phyloP scores from a whole-genome alignment of 2,113 vertebrate genomes.

The Sinocyclocheilus grahami region DNA sequence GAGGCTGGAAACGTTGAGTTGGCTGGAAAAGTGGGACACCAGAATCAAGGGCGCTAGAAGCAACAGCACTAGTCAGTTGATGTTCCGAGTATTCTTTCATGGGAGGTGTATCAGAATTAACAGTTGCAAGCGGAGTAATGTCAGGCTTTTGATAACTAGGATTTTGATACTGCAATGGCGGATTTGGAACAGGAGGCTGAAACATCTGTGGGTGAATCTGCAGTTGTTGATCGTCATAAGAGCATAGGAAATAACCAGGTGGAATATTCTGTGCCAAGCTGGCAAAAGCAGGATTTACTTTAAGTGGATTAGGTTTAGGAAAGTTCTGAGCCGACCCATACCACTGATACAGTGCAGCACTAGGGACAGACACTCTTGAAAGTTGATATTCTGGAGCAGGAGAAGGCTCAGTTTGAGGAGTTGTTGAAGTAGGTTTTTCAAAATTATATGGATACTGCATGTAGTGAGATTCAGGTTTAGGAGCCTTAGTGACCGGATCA shows the following conservation, averaged over 20 bases:
- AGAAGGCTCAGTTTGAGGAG: background rate
- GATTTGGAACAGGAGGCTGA: background rate
- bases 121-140: background rate
- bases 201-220: background rate
- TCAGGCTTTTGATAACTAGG: background rate
- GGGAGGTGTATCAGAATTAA: background rate
- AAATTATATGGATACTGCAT: background rate
- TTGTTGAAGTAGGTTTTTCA: background rate
- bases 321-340: background rate
- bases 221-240: background rate
- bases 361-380: background rate
- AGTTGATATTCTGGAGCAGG: background rate
- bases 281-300: background rate
- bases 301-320: background rate
- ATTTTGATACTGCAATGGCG: background rate
- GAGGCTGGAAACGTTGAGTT: background rate
- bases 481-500: background rate
- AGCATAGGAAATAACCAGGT: constrained; percentile 15
- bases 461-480: background rate
- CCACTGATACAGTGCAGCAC: background rate
- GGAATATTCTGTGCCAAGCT: background rate
- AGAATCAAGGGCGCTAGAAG: background rate
- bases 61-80: background rate
- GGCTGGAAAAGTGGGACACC: background rate
- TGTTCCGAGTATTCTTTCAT: background rate